Evolutionary conservation across 2,113 vertebrate genomes (phyloP).

Genomic region (Pedionomus torquatus): DNA sequence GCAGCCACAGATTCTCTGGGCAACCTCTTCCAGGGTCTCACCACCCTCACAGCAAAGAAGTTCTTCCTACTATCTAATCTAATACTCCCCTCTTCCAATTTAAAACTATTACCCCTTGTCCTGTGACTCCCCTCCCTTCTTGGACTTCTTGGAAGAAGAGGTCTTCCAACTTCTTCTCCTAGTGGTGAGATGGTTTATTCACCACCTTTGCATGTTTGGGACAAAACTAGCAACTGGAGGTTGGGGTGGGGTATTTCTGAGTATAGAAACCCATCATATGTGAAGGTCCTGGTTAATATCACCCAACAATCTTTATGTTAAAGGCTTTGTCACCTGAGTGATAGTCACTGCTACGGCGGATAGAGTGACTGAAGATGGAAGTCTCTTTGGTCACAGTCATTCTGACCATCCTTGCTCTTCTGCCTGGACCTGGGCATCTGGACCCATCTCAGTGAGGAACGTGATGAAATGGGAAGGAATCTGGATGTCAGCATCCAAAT

Average conservation of each 20-base stretch:
- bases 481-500: background rate
- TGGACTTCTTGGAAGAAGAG: too few species aligned
- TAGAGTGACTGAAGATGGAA: background rate
- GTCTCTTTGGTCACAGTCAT: background rate
- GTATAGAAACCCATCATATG: accelerated
- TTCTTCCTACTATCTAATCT: too few species aligned
- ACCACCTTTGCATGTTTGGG: background rate
- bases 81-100: too few species aligned
- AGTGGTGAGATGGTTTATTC: background rate
- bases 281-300: background rate
- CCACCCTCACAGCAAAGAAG: too few species aligned
- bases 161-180: background rate
- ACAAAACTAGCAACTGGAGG: accelerated
- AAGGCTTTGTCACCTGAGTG: background rate
- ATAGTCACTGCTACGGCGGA: background rate
- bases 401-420: background rate
- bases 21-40: too few species aligned
- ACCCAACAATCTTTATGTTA: background rate
- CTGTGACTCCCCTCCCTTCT: too few species aligned
- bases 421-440: too few species aligned
- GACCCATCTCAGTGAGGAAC: background rate
- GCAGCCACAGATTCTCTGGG: too few species aligned
- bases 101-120: too few species aligned
- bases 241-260: background rate
- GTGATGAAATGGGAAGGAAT: background rate